A percentile compares a stretch with the other conserved stretches of the same genome.
Evolutionary conservation across 2,888 invertebrate genomes (phyloP).

Genomic region (Blastobasis lacticolella): DNA sequence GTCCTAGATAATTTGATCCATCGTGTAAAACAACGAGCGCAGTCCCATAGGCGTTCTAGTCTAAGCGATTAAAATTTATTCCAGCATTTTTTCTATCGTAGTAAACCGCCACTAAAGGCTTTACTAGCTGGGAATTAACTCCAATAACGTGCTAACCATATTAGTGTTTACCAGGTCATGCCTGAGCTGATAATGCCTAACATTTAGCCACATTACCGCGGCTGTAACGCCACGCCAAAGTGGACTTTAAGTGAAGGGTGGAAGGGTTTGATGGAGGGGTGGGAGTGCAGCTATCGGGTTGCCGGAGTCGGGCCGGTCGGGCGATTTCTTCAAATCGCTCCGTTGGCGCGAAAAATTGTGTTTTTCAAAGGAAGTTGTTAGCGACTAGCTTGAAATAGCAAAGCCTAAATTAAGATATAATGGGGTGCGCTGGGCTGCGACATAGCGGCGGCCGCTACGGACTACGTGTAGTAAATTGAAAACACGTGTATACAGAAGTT

Average conservation of each 20-base stretch:
- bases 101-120: constrained; percentile 16
- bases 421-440: not conserved
- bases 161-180: constrained; percentile 54
- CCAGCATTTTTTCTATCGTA: no score
- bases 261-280: no score
- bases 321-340: constrained; percentile 66
- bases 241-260: no score
- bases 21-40: no score
- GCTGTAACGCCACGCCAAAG: constrained; percentile 6
- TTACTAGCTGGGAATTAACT: constrained; percentile 41
- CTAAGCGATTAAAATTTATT: no score
- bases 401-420: not conserved
- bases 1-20: no score
- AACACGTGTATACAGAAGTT: no score
- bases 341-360: constrained; percentile 63
- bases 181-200: constrained; percentile 43
- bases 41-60: no score
- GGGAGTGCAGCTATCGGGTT: no score
- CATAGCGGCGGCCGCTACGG: no score
- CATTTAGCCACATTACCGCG: constrained; percentile 21
- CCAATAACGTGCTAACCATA: constrained; percentile 37
- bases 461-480: no score
- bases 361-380: constrained; percentile 49
- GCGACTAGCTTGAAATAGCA: constrained; percentile 2
- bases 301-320: constrained; percentile 25